Percentiles rank a stretch among this genome's conserved stretches.
Conservation (phyloP, 1,140 invertebrate species). For the Procambarus virginalis region DNA sequence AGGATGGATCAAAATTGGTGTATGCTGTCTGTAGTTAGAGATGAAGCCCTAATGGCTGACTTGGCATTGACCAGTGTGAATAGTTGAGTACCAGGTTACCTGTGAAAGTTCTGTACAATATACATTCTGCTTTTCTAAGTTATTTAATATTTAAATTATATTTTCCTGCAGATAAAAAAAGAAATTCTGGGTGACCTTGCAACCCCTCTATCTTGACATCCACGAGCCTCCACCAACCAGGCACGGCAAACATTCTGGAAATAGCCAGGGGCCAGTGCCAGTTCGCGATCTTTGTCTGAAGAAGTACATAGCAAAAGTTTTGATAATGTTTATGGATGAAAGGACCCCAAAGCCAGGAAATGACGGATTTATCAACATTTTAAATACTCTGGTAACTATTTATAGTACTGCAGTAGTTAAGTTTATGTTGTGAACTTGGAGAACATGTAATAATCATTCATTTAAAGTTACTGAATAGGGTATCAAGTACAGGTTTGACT, state of each 20-base stretch:
- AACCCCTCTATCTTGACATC: conserved; percentile 59
- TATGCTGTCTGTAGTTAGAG: too few relatives aligned
- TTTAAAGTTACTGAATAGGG: neutral
- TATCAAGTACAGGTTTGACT: neutral
- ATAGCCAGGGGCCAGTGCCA: conserved; percentile 5
- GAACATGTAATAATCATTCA: neutral
- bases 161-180: conserved; percentile 44
- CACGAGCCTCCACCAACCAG: conserved; percentile 63
- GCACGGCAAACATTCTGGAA: conserved; percentile 54
- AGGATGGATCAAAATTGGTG: too few relatives aligned
- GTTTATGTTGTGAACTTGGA: neutral
- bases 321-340: neutral
- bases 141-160: neutral
- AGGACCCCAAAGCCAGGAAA: neutral
- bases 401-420: neutral
- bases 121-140: too few relatives aligned
- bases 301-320: neutral
- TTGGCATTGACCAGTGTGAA: too few relatives aligned
- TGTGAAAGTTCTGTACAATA: neutral
- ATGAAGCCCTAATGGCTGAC: too few relatives aligned
- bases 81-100: too few relatives aligned
- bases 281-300: conserved; percentile 14
- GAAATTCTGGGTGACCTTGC: conserved; percentile 49
- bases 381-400: neutral
- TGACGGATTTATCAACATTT: neutral